Conservation (phyloP, 2,113 vertebrate genomes). For the Corapipo altera region DNA sequence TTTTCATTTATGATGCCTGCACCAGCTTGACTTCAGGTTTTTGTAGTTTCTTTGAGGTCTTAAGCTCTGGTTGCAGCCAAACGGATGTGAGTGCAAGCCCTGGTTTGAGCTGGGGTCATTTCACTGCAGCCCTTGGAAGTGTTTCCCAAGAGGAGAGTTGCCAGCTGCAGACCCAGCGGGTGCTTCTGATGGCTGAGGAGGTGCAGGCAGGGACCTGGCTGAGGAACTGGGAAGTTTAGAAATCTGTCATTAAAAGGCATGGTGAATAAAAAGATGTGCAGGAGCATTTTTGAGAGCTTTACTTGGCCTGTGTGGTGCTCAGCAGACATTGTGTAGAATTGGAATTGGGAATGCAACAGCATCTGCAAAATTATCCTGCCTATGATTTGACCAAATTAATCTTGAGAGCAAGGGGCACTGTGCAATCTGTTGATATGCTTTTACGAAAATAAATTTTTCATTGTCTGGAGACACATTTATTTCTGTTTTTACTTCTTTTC, state of each 20-base stretch:
- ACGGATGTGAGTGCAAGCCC: not conserved
- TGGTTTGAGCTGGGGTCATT: not conserved
- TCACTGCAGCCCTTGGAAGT: not conserved
- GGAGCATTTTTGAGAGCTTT: not conserved
- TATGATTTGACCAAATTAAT: not conserved
- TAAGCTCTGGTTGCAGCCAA: not conserved
- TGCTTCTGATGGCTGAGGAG: not conserved
- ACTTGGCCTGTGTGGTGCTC: not conserved
- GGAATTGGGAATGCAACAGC: not conserved
- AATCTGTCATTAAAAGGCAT: not conserved
- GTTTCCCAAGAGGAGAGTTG: accelerated
- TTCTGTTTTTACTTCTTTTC: not conserved
- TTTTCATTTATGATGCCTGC: not conserved
- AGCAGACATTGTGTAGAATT: not conserved
- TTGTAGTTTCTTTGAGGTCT: not conserved
- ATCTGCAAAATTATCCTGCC: not conserved
- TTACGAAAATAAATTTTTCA: not conserved
- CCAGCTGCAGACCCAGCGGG: not conserved
- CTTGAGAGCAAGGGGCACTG: not conserved
- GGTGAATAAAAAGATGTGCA: not conserved
- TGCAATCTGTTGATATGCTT: not conserved
- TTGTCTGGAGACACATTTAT: not conserved
- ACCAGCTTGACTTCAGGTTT: not conserved
- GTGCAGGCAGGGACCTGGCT: not conserved
- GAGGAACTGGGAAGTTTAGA: not conserved